phyloP scores from a whole-genome alignment of 2,888 invertebrate species.

The Papilio elwesi region DNA sequence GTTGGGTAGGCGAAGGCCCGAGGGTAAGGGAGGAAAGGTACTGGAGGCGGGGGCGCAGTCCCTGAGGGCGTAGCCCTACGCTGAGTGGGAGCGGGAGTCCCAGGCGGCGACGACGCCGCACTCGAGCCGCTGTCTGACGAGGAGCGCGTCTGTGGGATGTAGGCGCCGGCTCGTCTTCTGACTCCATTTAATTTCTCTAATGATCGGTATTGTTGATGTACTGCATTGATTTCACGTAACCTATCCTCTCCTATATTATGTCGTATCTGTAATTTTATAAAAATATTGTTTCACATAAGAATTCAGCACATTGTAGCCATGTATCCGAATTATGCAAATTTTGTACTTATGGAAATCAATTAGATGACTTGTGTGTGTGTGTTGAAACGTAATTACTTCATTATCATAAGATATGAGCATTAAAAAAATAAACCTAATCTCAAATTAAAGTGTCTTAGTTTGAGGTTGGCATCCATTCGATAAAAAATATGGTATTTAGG shows the following conservation, averaged over 20 bases:
- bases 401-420: no score
- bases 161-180: conserved; percentile 75
- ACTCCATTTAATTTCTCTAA: conserved; percentile 84
- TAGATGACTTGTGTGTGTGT: no score
- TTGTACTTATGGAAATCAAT: no score
- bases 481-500: no score
- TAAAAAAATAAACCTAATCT: no score
- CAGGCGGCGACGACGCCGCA: conserved; percentile 74
- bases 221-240: conserved; percentile 83
- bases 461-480: no score
- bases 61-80: conserved; percentile 61
- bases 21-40: conserved; percentile 69
- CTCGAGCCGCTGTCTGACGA: conserved; percentile 78
- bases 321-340: no score
- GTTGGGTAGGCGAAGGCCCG: conserved; percentile 73
- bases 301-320: no score
- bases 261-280: conserved; percentile 76
- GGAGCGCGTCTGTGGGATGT: conserved; percentile 59
- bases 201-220: conserved; percentile 83
- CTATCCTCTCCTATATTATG: conserved; percentile 86
- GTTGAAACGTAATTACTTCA: no score
- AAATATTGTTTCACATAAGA: neutral
- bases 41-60: conserved; percentile 52
- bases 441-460: no score
- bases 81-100: conserved; percentile 65